Evolutionary conservation across 2,888 invertebrate species (phyloP), one percentile per base, ranked within the genome.

Genomic region (Crocallis elinguaria): DNA sequence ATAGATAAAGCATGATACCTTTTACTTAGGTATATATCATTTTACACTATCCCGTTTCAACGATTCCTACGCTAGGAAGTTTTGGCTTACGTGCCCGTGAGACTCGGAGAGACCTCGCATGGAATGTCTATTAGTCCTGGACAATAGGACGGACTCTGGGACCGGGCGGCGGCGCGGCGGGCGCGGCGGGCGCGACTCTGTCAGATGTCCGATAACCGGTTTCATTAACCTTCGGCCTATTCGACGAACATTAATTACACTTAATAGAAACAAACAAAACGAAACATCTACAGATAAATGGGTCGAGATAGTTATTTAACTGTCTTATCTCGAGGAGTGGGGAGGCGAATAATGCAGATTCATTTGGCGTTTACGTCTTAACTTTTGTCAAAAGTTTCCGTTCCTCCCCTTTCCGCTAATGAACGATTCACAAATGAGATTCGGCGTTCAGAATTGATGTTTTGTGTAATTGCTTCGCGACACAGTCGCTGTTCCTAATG

Each of bases 201-300:
- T 79, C 79, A 78, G 87, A 86, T 84, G 81, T 57, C 74, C 73
- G 87, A 87, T 88, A 87, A 71, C 78, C 50, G 75, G 71, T 86
- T 84, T 83, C 85, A 85, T 86, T 88, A 87, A 88, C 88, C 87
- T 86, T 81, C 77, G 77, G 74, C 75, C 76, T 77, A 52, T 59
- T 75, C 79, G 70, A 71, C 75, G 73, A 71, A 75, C 84, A 85
- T 86, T 88, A 80, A 88, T 89, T 88, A 87, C 82, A 70, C 73
- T 75, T 84, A 87, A 88, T 84, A 86, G 86, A 86, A 88, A 88
- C 88, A 88, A 87, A 88, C 87, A 86, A 83, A 85, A 84, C 78
- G 70, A 80, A 71, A 82, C 82, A 82, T 77, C 73, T 72, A 71
- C 82, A 81, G 84, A 87, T 87, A 86, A 87, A 88, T 86, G 82